phyloP scores from a whole-genome alignment of 2,888 invertebrate species.

The Idaea aversata region DNA sequence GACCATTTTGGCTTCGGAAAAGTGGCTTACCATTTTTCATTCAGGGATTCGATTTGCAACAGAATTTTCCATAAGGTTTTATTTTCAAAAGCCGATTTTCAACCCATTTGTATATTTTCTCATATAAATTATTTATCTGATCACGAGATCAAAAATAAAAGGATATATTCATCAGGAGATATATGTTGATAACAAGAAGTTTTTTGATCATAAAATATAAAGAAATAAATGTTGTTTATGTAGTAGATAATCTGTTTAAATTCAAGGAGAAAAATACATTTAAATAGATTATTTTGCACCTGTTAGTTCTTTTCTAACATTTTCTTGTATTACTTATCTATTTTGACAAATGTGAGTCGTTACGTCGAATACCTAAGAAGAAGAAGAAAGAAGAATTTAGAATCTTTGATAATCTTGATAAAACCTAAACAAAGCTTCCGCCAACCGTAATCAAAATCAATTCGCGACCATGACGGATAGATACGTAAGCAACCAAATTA shows the following conservation, averaged over 20 bases:
- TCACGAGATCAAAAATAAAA: background rate
- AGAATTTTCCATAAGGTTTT: background rate
- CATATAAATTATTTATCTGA: background rate
- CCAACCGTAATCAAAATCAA: background rate
- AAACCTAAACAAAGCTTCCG: background rate
- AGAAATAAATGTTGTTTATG: too few relatives aligned
- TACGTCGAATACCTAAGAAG: too few relatives aligned
- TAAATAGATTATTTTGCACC: too few relatives aligned
- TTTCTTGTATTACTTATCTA: too few relatives aligned
- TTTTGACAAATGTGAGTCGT: too few relatives aligned
- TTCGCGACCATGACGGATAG: background rate
- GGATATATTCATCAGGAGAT: background rate
- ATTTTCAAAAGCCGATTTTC: background rate
- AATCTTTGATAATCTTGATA: background rate
- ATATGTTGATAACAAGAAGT: too few relatives aligned
- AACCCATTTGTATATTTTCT: background rate
- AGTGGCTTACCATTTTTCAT: conserved; percentile 20
- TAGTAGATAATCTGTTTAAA: too few relatives aligned
- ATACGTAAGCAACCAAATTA: background rate
- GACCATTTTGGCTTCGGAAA: conserved; percentile 14
- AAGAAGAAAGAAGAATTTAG: too few relatives aligned
- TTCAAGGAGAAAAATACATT: too few relatives aligned
- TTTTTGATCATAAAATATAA: too few relatives aligned
- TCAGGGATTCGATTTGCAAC: conserved; percentile 7
- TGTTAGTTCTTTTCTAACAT: too few relatives aligned